Conservation (phyloP, 2,888 invertebrate species). For the Macrophya alboannulata region DNA sequence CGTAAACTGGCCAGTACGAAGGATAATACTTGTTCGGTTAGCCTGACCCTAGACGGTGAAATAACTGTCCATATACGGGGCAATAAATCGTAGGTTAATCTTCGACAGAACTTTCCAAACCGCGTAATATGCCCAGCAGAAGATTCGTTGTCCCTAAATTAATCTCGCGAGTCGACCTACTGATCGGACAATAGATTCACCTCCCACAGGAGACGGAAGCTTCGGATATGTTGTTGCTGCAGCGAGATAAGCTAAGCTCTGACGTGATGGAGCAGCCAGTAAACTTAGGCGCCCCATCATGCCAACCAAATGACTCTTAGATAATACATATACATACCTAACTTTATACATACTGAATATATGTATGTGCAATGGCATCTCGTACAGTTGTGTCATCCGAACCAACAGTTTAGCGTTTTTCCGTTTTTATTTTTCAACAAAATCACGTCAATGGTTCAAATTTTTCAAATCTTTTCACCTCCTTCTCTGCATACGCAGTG, state of each 20-base stretch:
- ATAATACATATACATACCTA: constrained; percentile 68
- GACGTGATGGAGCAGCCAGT: constrained; percentile 78
- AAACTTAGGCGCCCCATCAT: constrained; percentile 75
- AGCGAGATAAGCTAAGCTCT: constrained; percentile 79
- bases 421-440: not conserved
- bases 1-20: constrained; percentile 68
- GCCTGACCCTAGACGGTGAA: constrained; percentile 60
- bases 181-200: constrained; percentile 72
- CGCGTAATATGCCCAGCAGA: constrained; percentile 60
- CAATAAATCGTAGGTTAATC: constrained; percentile 74
- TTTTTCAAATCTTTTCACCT: not conserved
- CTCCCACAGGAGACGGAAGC: constrained; percentile 71
- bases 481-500: not conserved
- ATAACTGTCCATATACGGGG: constrained; percentile 65
- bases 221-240: constrained; percentile 77
- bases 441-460: not conserved
- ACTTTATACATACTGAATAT: not conserved
- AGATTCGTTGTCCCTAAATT: constrained; percentile 73
- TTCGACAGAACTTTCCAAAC: constrained; percentile 73
- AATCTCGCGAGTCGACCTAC: constrained; percentile 66
- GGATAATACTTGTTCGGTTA: constrained; percentile 60
- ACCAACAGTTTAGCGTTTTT: not conserved
- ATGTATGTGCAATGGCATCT: not conserved
- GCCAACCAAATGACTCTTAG: constrained; percentile 76
- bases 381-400: not conserved